Base-by-base conservation (phyloP, 1,140 invertebrate species). In the Anastrepha ludens region DNA sequence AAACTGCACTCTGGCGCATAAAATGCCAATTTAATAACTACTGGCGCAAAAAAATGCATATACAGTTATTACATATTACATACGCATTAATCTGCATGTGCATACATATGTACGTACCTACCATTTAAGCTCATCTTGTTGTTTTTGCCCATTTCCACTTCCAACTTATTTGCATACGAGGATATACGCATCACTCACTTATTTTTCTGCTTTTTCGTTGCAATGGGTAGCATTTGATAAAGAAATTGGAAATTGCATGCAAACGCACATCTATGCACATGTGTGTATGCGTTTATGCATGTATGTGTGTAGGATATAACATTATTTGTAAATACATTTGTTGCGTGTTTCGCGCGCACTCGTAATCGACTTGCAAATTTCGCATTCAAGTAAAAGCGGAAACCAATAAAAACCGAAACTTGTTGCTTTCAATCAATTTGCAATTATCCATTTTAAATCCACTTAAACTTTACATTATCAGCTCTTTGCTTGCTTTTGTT, bases 341-440 rank as follows among this genome's bases (percentile, higher is more conserved):
- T 3, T 65, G 64, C 64, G 20, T 20, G 9, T 65, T 58, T 58
- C 13, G 55, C 13, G 55, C 55, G 64, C 29, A 65, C 41, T 41
- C 41, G 65, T 2, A 55, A 41, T 41, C 0, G 41, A 44, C 8
- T 39, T 41, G 13, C 39, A 8, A 3, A 74, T 47, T 74, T 74
- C 29, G 13, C 5, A 47, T 47, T 4, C 39, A n/a, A 44, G 44
- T 74, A 41, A 5, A 15, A 7, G 67, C 67, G 67, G 67, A 5
- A 47, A 44, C 39, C 67, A 74, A 74, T 74, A 74, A 74, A 44
- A 47, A 47, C 41, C 39, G 41, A 74, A 74, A 47, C 47, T 74
- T 74, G 67, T 74, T 74, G 41, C 67, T 39, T 74, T 74, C 67
- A 74, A 74, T 74, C 67, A 74, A 74, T 47, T 74, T 47, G 67